Base-by-base conservation (phyloP, 1,140 invertebrate genomes). In the Anoplophora glabripennis region DNA sequence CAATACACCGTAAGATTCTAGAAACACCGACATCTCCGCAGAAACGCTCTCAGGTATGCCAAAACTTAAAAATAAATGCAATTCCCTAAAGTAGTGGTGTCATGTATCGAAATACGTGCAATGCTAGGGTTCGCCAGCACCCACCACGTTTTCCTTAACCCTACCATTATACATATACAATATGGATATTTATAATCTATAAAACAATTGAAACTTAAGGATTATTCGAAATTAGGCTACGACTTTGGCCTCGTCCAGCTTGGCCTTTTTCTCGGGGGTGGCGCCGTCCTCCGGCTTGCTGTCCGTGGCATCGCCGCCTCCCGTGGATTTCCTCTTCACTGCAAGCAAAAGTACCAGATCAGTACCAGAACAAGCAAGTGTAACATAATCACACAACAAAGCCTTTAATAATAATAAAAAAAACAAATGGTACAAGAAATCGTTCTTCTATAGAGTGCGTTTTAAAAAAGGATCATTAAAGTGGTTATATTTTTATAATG, bases 261-360 rank as follows among this genome's bases (percentile, higher is more conserved):
- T 89, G 53, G 84, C 81, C 65, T 89, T 89, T 75, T 89, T 89
- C 66, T 87, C 86, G 12, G 84, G 85, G 65, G 81, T 83, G 12
- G 80, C 81, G 49, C 80, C 84, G 59, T 86, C 83, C 12, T 75
- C 69, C 1, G 73, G 73, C 68, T 75, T 78, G 40, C 78, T 79
- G n/a, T 79, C 79, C 35, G 80, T 79, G 33, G 59, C 65, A 45
- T 66, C 68, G 56, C 84, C 85, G 4, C 76, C 79, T 11, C 76
- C 74, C 17, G 80, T 80, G 34, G 86, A 88, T 83, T 88, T 89
- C 79, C 87, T 86, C 75, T 89, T 89, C 74, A 86, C 81, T 64
- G 79, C 76, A 60, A 78, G 79, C n/a, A n/a, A n/a, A n/a, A n/a
- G n/a, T n/a, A n/a, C n/a, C n/a, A n/a, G n/a, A n/a, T n/a, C n/a